These are phyloP conservation scores for Apodemus sylvaticus DNA, from an alignment of 2,113 vertebrate genomes.

Conservation along the genomic window DNA sequence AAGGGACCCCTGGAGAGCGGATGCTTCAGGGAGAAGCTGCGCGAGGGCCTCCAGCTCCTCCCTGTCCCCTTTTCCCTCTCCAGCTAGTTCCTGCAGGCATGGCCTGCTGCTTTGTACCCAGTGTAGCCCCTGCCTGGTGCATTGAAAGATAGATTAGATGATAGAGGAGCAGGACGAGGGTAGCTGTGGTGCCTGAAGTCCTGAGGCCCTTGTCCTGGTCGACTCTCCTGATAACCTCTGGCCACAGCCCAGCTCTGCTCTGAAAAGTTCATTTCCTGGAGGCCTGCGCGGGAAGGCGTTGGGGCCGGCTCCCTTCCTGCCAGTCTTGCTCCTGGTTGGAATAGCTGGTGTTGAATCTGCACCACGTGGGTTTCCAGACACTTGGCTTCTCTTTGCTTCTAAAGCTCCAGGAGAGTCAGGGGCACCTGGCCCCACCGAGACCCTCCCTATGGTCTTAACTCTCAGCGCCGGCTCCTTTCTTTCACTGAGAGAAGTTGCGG, in stretches of 20 bases:
- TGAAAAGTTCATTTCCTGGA: conserved; percentile 82
- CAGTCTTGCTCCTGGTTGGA: conserved; percentile 54
- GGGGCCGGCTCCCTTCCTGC: conserved; percentile 73
- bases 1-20: conserved; percentile 33
- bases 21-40: background rate
- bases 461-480: background rate
- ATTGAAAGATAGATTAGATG: background rate
- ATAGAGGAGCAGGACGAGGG: conserved; percentile 28
- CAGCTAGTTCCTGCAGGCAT: conserved; percentile 18
- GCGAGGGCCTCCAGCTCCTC: background rate
- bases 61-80: background rate
- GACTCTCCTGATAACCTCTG: conserved; percentile 74
- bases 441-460: background rate
- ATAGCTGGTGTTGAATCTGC: conserved; percentile 43
- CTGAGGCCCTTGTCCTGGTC: conserved; percentile 32
- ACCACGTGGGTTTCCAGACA: background rate
- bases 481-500: conserved; percentile 52
- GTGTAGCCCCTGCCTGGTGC: background rate
- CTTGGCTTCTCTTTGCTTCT: background rate
- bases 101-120: conserved; percentile 58
- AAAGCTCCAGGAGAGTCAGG: background rate
- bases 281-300: conserved; percentile 66
- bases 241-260: conserved; percentile 71
- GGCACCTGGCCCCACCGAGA: background rate
- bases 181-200: conserved; percentile 19